Percentiles rank a stretch among this genome's conserved stretches.
Conservation (phyloP, 2,888 invertebrate genomes). For the Blastobasis lacticolella region DNA sequence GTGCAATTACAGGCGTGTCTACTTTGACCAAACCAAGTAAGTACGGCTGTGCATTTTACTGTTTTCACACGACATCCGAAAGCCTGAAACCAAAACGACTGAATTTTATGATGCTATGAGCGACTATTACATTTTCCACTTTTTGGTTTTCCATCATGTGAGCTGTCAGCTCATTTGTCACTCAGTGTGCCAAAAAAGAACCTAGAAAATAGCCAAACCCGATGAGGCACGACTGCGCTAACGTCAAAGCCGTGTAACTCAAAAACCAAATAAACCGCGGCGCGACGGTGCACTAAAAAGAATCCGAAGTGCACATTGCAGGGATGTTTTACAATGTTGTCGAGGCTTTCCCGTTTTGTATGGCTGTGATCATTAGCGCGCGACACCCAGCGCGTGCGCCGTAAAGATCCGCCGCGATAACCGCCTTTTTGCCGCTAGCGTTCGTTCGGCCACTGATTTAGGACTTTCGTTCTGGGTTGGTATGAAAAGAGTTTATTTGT, state of each 20-base stretch:
- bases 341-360: slow-evolving; percentile 1
- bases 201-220: neutral
- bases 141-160: no score
- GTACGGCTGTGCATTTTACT: no score
- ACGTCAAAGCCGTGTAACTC: neutral
- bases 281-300: neutral
- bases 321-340: neutral
- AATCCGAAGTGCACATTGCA: neutral
- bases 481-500: no score
- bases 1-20: no score
- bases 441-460: no score
- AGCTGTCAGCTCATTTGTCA: no score
- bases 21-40: no score
- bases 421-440: neutral
- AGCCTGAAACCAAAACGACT: no score
- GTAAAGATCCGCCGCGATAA: slow-evolving; percentile 7
- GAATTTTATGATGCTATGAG: no score
- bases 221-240: neutral
- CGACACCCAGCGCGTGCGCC: slow-evolving; percentile 4
- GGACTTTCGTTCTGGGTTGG: no score
- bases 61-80: no score
- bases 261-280: neutral
- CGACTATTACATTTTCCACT: no score
- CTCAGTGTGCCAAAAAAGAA: neutral
- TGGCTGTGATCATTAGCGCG: slow-evolving; percentile 7